A percentile compares a stretch with the other conserved stretches of the same genome.
Conservation (phyloP, 2,888 invertebrate genomes). For the Zele albiditarsus region DNA sequence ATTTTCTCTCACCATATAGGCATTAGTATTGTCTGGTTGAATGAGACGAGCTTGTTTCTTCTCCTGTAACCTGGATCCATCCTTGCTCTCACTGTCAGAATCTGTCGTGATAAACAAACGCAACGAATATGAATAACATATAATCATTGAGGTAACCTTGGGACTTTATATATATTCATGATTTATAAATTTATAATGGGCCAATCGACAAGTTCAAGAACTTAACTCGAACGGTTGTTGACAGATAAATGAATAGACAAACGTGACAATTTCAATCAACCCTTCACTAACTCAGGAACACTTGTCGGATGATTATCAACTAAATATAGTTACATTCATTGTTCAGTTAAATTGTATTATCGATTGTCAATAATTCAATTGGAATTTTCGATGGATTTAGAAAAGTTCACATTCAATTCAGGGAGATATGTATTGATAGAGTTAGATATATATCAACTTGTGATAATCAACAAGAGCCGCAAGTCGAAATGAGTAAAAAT, state of each 20-base stretch:
- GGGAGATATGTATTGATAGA: slow-evolving; percentile 8
- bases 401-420: slow-evolving; percentile 47
- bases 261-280: slow-evolving; percentile 5
- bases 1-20: slow-evolving; percentile 79
- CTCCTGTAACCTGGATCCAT: slow-evolving; percentile 72
- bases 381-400: not conserved
- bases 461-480: not conserved
- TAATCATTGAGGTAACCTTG: slow-evolving; percentile 4
- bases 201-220: slow-evolving; percentile 49
- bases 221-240: slow-evolving; percentile 35
- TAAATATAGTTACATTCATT: slow-evolving; percentile 9
- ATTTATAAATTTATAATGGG: slow-evolving; percentile 29
- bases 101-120: slow-evolving; percentile 71
- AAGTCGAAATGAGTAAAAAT: not conserved
- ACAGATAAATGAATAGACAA: slow-evolving; percentile 39
- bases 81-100: slow-evolving; percentile 78
- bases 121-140: slow-evolving; percentile 1
- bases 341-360: not conserved
- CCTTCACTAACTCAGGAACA: slow-evolving; percentile 21
- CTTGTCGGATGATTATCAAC: slow-evolving; percentile 33
- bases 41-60: slow-evolving; percentile 76
- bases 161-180: not conserved
- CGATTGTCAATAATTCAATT: not conserved
- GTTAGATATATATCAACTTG: slow-evolving; percentile 7
- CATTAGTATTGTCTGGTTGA: slow-evolving; percentile 84